Conservation (phyloP, 2,113 vertebrate species). For the Oenanthe melanoleuca region DNA sequence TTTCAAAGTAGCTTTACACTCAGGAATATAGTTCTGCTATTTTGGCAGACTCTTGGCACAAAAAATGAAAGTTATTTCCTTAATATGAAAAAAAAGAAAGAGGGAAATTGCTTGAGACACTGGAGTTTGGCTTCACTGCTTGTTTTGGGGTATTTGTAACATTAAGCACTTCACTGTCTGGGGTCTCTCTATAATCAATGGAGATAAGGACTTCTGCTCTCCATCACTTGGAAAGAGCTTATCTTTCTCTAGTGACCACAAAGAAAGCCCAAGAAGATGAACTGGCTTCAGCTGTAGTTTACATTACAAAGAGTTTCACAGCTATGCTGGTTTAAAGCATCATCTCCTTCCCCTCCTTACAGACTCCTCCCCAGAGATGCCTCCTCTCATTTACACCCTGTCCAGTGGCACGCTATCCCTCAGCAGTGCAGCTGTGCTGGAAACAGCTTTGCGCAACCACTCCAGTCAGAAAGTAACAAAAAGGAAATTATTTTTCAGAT, state of each 20-base stretch:
- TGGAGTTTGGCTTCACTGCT: background rate
- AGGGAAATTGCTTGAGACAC: background rate
- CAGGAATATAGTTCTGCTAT: background rate
- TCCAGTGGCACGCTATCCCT: background rate
- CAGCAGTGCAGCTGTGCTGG: background rate
- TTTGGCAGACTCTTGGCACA: slow-evolving; percentile 46
- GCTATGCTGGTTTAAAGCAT: background rate
- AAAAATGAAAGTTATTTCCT: slow-evolving; percentile 55
- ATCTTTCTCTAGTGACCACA: background rate
- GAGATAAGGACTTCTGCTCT: slow-evolving; percentile 26
- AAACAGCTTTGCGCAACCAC: background rate
- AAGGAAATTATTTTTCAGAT: background rate
- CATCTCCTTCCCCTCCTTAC: background rate
- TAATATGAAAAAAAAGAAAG: background rate
- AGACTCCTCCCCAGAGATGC: background rate
- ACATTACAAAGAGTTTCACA: slow-evolving; percentile 12
- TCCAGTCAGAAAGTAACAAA: background rate
- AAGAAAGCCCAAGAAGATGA: slow-evolving; percentile 16
- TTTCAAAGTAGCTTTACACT: background rate
- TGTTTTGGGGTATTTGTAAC: background rate
- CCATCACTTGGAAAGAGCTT: slow-evolving; percentile 14
- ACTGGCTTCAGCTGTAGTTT: background rate
- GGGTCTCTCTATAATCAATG: background rate
- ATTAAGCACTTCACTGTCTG: background rate
- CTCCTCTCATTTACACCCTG: slow-evolving; percentile 5